phyloP scores from a whole-genome alignment of 1,140 invertebrate genomes.

The Euglossa dilemma region DNA sequence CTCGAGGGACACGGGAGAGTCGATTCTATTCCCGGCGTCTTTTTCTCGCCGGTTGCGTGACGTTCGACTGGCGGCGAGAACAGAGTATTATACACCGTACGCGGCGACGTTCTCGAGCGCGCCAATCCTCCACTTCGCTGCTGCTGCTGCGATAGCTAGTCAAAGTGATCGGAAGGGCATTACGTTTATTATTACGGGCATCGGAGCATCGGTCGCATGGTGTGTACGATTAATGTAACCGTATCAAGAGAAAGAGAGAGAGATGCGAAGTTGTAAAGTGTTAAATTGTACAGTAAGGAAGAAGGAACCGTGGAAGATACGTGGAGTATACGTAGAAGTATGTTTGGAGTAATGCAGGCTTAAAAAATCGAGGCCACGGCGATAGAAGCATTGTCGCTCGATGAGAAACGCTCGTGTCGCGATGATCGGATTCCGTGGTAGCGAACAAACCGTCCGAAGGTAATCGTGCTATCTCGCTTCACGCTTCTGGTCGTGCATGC shows the following conservation, averaged over 20 bases:
- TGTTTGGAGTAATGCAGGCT: background rate
- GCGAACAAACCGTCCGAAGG: background rate
- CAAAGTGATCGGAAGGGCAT: conserved; percentile 64
- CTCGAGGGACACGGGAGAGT: conserved; percentile 31
- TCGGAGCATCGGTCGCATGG: conserved; percentile 22
- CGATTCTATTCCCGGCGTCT: conserved; percentile 34
- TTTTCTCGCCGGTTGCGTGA: conserved; percentile 21
- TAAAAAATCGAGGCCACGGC: background rate
- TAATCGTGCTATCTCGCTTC: background rate
- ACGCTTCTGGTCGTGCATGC: background rate
- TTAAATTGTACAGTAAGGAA: background rate
- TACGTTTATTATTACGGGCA: conserved; percentile 47
- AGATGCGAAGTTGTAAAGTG: conserved; percentile 5
- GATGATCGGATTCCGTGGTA: background rate
- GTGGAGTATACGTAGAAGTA: background rate
- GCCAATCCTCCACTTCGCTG: background rate
- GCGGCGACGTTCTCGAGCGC: background rate
- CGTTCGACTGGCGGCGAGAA: conserved; percentile 11
- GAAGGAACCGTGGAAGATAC: background rate
- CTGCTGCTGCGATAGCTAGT: conserved; percentile 53
- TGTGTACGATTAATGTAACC: background rate
- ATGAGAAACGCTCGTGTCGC: background rate
- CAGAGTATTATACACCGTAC: conserved; percentile 13
- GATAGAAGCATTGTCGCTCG: background rate
- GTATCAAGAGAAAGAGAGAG: background rate